Base-by-base conservation (phyloP, 1,140 invertebrate species). In the Teleogryllus occipitalis region DNA sequence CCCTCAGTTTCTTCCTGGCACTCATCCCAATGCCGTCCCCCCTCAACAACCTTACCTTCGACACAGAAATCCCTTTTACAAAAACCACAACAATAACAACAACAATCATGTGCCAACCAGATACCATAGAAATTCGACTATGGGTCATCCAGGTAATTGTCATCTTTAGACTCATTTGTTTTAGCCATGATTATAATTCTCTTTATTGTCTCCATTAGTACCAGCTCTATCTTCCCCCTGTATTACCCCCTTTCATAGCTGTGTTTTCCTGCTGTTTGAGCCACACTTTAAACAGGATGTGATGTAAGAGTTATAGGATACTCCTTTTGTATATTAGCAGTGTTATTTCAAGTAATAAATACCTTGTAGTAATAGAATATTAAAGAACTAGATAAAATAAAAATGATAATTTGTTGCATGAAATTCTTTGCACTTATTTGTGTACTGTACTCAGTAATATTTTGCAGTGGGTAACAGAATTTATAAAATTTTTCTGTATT, bases 1-100 rank as follows among this genome's bases (percentile, higher is more conserved):
- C 87, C 94, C 94, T 82, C 94, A 96, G 91, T 96, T 95, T 89
- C 90, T 96, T 86, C 94, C 94, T 82, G 93, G 93, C 86, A 92
- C 92, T 87, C 93, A 95, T 88, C 93, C 93, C 82, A 86, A 78
- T 79, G 76, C 82, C 81, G 82, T 87, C 87, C 88, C 85, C 84
- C 88, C 88, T 85, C 87, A 90, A 86, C 88, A 88, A 87, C 85
- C 88, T 84, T 79, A 73, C 74, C 74, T 75, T 21, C 79, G 79
- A 76, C 79, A 80, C 75, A 21, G 79, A 46, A 80, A 80, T 47
- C 76, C 79, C 39, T 80, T 77, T 54, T 77, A 76, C 83, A 87
- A 89, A 83, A 86, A 87, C 81, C 83, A 86, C 78, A 85, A 85
- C 81, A 86, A 87, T 83, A 83, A 84, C 80, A 84, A 83, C 88